These are phyloP conservation scores for Mycteria americana DNA, from an alignment of 2,797 vertebrate genomes.

Conservation along the genomic window DNA sequence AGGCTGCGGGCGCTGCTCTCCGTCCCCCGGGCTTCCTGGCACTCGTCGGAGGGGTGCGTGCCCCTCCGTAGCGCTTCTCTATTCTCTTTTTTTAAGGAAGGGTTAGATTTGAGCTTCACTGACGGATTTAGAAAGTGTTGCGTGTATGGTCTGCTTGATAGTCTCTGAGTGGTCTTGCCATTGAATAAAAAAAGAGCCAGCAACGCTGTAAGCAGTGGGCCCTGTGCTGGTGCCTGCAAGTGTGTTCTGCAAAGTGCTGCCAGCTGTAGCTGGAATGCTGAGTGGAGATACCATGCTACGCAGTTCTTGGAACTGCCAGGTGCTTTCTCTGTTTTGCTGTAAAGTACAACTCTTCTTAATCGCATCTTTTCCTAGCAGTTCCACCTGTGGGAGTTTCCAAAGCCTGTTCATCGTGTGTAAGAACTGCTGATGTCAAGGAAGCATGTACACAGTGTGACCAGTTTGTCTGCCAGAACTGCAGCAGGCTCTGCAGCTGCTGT, in stretches of 20 bases:
- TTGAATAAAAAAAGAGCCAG: accelerated
- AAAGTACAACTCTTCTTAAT: background rate
- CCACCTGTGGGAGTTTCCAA: background rate
- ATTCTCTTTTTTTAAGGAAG: background rate
- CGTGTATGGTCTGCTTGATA: accelerated
- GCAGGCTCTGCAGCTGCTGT: slow-evolving; percentile 71
- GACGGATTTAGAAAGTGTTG: background rate
- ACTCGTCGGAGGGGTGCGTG: accelerated
- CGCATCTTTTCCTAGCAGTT: slow-evolving; percentile 9
- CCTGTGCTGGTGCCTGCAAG: background rate
- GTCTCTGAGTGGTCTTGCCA: accelerated
- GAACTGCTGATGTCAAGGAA: slow-evolving; percentile 58
- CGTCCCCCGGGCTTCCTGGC: too few relatives aligned
- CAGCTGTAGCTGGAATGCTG: accelerated
- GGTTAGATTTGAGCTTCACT: background rate
- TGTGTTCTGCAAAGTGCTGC: background rate
- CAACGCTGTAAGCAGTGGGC: accelerated
- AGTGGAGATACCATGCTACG: accelerated
- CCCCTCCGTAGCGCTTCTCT: too few relatives aligned
- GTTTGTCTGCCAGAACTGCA: slow-evolving; percentile 69
- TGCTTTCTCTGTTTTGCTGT: background rate
- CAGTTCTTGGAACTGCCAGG: accelerated
- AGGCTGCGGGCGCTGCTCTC: background rate
- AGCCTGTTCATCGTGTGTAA: slow-evolving; percentile 73
- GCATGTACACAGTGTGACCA: slow-evolving; percentile 69